These are phyloP conservation scores for Pao palembangensis DNA, from an alignment of 2,113 vertebrate species.

Conservation along the genomic window DNA sequence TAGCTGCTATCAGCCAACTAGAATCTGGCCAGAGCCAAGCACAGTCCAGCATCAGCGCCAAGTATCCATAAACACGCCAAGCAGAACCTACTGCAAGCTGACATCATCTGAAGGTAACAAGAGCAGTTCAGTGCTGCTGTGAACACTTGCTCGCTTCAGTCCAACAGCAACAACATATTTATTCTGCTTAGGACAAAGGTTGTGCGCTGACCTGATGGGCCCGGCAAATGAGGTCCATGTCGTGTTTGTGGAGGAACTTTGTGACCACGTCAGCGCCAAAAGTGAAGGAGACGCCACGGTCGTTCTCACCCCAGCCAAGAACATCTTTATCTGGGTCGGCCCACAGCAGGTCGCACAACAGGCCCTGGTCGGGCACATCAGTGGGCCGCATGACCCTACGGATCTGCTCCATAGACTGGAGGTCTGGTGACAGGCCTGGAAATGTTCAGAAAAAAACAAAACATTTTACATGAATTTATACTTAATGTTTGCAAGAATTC, in stretches of 20 bases:
- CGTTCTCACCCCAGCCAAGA: conserved; percentile 95
- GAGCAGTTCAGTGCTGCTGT: no score
- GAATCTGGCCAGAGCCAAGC: no score
- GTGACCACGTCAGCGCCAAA: conserved; percentile 94
- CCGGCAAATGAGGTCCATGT: conserved; percentile 95
- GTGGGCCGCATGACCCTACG: conserved; percentile 94
- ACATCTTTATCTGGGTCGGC: conserved; percentile 96
- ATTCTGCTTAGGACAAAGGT: background rate
- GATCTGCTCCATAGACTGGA: conserved; percentile 97
- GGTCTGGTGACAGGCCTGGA: conserved; percentile 88
- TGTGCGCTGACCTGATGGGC: conserved; percentile 87
- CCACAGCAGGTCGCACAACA: conserved; percentile 93
- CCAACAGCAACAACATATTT: no score
- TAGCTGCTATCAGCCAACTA: no score
- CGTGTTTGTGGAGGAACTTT: conserved; percentile 96
- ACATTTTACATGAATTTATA: background rate
- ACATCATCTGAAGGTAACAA: no score
- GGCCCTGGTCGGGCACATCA: conserved; percentile 94
- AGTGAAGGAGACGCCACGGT: conserved; percentile 94
- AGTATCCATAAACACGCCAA: no score
- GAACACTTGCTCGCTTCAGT: no score
- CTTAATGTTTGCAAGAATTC: no score
- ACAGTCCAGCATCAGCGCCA: no score
- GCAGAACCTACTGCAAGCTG: no score
- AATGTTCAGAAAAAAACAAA: background rate